Conservation (phyloP, 2,888 invertebrate genomes). For the Physocephala rufipes region DNA sequence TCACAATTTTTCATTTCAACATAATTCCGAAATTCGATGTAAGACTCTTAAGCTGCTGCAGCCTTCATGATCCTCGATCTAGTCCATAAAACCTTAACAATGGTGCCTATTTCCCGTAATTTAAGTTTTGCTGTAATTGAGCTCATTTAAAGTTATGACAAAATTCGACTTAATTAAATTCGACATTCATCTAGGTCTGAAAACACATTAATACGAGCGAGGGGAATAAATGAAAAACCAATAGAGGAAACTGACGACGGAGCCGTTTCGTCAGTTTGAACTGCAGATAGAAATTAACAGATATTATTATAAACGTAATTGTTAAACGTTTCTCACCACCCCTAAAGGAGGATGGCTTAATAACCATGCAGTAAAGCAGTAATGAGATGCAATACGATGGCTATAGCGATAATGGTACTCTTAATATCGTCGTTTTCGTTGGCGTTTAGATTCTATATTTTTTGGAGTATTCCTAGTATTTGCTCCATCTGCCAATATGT, state of each 20-base stretch:
- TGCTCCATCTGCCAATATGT: too few species aligned
- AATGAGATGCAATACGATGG: too few species aligned
- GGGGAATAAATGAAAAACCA: background rate
- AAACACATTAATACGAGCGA: background rate
- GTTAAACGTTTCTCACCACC: constrained; percentile 23
- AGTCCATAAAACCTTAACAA: too few species aligned
- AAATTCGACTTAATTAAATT: constrained; percentile 30
- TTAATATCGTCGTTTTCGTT: too few species aligned
- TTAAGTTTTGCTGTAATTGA: constrained; percentile 29
- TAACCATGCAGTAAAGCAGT: background rate
- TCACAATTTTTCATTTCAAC: too few species aligned
- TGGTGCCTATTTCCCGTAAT: too few species aligned
- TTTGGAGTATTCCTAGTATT: too few species aligned
- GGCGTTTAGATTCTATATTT: too few species aligned
- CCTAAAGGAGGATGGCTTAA: background rate
- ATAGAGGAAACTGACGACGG: background rate
- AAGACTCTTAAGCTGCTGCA: too few species aligned
- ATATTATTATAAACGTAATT: constrained; percentile 38
- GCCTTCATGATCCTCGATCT: constrained; percentile 1
- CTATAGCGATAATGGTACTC: too few species aligned
- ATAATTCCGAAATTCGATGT: too few species aligned
- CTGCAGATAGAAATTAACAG: background rate
- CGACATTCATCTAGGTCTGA: constrained; percentile 8
- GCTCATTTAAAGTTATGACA: constrained; percentile 39
- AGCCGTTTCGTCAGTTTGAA: background rate